Evolutionary conservation across 2,888 invertebrate genomes (phyloP), one percentile per base, ranked within the genome.

Genomic region (Harpagoxenus sublaevis): DNA sequence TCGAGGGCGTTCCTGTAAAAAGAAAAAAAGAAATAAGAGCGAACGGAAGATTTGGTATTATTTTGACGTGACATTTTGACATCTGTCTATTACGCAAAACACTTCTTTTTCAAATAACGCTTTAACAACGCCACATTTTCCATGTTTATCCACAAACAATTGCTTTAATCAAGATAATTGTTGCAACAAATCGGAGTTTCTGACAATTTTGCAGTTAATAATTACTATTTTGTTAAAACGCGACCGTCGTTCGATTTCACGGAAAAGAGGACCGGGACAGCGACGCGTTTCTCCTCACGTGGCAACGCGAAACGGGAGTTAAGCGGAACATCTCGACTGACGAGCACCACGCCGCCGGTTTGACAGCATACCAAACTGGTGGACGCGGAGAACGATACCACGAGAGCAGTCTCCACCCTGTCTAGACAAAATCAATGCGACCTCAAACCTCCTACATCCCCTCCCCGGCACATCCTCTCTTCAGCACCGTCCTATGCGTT

Each of bases 1-100:
- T 96, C 86, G 96, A 95, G 89, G 96, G 96, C 85, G 95, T 94
- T 89, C 96, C 96, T 96, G 94, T 6, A 95, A 93, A 92, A 93
- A 39, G 79, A 83, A 90, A 82, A 86, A 85, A 39, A 63, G 1
- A n/a, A n/a, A 63, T 39, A n/a, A n/a, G 9, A 57, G 77, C 84
- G 83, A 78, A 62, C n/a, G 48, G 23, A 3, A n/a, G 18, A 15
- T 28, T 39, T 23, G 53, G 3, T 63, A 53, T 28, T 3, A 39
- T 63, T 60, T 23, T 35, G 6, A n/a, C 18, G 0, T 53, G n/a
- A 57, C 15, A 2, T 9, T 63, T 18, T 23, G 8, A 65, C 23
- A 23, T 42, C 23, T n/a, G 42, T 23, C 8, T 28, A 28, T 45
- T 45, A n/a, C 23, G 31, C n/a, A 23, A 31, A 18, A n/a, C 1